These are phyloP conservation scores for Manis javanica DNA, from an alignment of 2,797 vertebrate genomes.

Conservation along the genomic window DNA sequence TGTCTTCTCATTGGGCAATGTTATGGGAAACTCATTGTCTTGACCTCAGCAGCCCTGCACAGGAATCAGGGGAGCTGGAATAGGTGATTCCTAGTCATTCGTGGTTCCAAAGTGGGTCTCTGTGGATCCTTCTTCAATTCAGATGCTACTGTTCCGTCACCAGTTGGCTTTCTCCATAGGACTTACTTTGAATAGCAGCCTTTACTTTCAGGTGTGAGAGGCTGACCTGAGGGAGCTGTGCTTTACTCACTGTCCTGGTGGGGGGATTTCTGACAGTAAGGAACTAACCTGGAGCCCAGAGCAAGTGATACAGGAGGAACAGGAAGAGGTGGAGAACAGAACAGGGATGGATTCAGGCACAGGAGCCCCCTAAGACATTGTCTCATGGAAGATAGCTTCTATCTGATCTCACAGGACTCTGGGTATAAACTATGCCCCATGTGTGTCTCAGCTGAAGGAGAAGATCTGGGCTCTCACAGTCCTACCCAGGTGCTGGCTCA, in stretches of 20 bases:
- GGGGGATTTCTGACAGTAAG: neutral
- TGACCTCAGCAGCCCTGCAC: neutral
- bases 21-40: no score
- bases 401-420: neutral
- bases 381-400: accelerated
- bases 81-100: neutral
- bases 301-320: neutral
- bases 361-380: neutral
- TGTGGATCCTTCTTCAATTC: neutral
- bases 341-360: no score
- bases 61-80: neutral
- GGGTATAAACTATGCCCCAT: neutral
- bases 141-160: neutral
- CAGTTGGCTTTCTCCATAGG: neutral
- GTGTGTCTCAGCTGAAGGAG: neutral
- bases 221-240: neutral
- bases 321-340: neutral
- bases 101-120: neutral
- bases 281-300: neutral
- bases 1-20: neutral
- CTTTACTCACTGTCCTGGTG: neutral
- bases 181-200: neutral
- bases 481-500: neutral
- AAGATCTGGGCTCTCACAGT: neutral
- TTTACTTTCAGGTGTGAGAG: neutral